Base-by-base conservation (phyloP, 2,888 invertebrate species). In the Ptilodon capucinus region DNA sequence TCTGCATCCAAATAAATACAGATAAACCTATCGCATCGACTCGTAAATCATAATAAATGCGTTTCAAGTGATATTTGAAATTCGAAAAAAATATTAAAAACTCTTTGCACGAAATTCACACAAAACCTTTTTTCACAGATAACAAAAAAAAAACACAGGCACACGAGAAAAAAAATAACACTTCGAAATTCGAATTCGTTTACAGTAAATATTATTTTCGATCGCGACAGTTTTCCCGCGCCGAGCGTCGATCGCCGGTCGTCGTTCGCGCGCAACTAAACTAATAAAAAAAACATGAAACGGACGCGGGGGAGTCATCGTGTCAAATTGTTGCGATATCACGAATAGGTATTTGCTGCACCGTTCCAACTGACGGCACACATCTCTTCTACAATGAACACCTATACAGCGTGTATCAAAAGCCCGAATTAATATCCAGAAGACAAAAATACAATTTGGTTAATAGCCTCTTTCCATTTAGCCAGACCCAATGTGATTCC, bases 221-320 rank as follows among this genome's bases (percentile, higher is more conserved):
- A 23, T 23, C 34, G 40, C 57, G 68, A 69, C 57, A 66, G 60
- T 63, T 25, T 53, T 55, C 57, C 64, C 75, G 72, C 68, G 70
- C 57, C 79, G 75, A 64, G 75, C 90, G 90, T 86, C 84, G 76
- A 51, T 73, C 76, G 78, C 76, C 77, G 56, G 67, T 71, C 77
- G 79, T 68, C 68, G 85, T 79, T 83, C 76, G 81, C 82, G 86
- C 77, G 76, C 67, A 76, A 89, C 89, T 89, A 71, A n/a, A n/a
- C n/a, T n/a, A n/a, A n/a, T n/a, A n/a, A n/a, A n/a, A 81, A 79
- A 80, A 73, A 55, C 16, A 23, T 11, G 28, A 21, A 59, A 64
- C 60, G 64, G 71, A 67, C 68, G 66, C 55, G 51, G 62, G n/a
- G 71, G 69, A 74, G 76, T 75, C 77, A 78, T 72, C 76, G 74